Evolutionary conservation across 2,113 vertebrate species (phyloP).

Genomic region (Oenanthe melanoleuca): DNA sequence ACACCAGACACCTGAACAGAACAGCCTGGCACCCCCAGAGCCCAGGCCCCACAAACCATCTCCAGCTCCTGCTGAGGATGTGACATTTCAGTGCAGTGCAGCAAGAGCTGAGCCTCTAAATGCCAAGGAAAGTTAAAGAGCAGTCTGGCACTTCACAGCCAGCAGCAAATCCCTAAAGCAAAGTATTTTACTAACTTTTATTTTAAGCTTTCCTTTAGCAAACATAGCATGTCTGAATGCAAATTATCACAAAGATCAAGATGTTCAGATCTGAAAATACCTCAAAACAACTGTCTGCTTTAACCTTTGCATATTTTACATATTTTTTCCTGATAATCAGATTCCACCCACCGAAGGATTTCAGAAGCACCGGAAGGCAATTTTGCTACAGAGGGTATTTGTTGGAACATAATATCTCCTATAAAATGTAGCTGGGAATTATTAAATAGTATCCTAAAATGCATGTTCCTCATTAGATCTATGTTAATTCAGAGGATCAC

Average conservation of each 20-base stretch:
- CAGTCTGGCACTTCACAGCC: constrained; percentile 1
- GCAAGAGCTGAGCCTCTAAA: background rate
- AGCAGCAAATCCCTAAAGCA: background rate
- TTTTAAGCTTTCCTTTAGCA: constrained; percentile 23
- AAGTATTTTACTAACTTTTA: background rate
- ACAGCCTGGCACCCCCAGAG: background rate
- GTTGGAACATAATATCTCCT: background rate
- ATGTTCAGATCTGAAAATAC: constrained; percentile 45
- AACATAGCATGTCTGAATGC: background rate
- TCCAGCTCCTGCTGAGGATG: background rate
- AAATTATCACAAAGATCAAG: constrained; percentile 47
- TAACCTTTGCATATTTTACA: constrained; percentile 25
- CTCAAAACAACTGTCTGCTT: constrained; percentile 23
- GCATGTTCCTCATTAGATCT: background rate
- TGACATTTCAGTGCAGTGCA: constrained; percentile 12
- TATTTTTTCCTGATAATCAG: background rate
- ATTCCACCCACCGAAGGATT: constrained; percentile 23
- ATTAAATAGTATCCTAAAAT: background rate
- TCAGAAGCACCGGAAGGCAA: background rate
- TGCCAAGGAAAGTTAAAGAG: background rate
- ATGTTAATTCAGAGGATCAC: background rate
- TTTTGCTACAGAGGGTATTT: background rate
- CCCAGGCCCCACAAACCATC: background rate
- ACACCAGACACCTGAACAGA: background rate
- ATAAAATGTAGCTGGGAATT: background rate